Percentiles rank a stretch among this genome's conserved stretches.
phyloP scores from a whole-genome alignment of 2,113 vertebrate genomes.

The Oncorhynchus gorbuscha region DNA sequence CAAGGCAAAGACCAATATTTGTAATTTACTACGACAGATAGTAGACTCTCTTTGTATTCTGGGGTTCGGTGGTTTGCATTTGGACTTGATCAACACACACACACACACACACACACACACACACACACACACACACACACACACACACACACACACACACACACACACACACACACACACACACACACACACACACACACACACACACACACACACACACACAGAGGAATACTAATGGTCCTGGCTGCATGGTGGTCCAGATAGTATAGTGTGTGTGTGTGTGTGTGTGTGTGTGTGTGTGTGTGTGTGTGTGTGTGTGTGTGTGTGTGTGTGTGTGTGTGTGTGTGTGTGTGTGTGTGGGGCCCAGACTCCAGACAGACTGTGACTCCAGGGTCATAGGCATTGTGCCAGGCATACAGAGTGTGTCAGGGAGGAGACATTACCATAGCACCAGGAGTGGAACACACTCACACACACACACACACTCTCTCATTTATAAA shows the following conservation, averaged over 20 bases:
- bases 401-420: slow-evolving; percentile 38
- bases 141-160: no score
- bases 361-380: slow-evolving; percentile 31
- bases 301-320: no score
- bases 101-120: no score
- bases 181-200: no score
- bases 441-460: no score
- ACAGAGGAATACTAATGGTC: background rate
- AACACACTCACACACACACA: slow-evolving; percentile 15
- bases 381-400: slow-evolving; percentile 35
- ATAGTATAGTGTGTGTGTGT: background rate
- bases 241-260: background rate
- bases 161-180: no score
- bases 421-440: background rate
- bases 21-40: slow-evolving; percentile 66
- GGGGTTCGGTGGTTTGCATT: slow-evolving; percentile 57
- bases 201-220: no score
- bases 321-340: no score
- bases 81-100: slow-evolving; percentile 18
- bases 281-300: no score
- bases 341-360: no score
- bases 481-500: background rate
- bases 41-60: slow-evolving; percentile 59
- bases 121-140: no score
- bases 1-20: slow-evolving; percentile 61